Evolutionary conservation across 2,888 invertebrate genomes (phyloP), one percentile per base, ranked within the genome.

Genomic region (Dryadula phaetusa): DNA sequence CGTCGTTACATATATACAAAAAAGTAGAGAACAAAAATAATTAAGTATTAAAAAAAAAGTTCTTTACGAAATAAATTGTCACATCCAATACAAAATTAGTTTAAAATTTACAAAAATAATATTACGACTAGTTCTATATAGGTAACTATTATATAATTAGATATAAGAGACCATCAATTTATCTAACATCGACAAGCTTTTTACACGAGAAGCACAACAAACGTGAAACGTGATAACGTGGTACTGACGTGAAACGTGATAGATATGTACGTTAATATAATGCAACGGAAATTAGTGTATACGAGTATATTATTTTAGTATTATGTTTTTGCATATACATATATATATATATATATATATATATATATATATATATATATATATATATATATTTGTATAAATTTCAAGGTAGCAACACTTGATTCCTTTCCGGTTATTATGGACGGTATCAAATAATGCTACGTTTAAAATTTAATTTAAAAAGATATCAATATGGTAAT

Each of bases 61-160:
- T 7, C 14, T 47, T 47, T 47, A 14, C 10, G 28, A n/a, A 16
- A 44, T 4, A 49, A 49, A 28, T 28, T 28, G n/a, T 16, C 49
- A 49, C 28, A 16, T 7, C n/a, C n/a, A 56, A 40, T 56, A 56
- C 22, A 56, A 37, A 56, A 56, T 37, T 34, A 8, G 37, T 37
- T 56, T 67, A 74, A 77, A 82, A 87, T 88, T 81, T 90, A 90
- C 88, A 90, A 77, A 85, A 87, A 84, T 87, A 77, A 75, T 75
- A 74, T 83, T 86, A 87, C 83, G 91, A 91, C 91, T 91, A 91
- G 91, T 62, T 82, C 80, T 79, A 80, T 79, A 80, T 82, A 76
- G 90, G 90, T 90, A 90, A 90, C 89, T 81, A 80, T 75, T 8
- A 49, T 49, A 49, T 49, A 22, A 22, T 49, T 22, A 49, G 14